Percentiles rank a stretch among this genome's conserved stretches.
Evolutionary conservation across 2,797 vertebrate genomes (phyloP).

Genomic region (Ptychobarbus kaznakovi): DNA sequence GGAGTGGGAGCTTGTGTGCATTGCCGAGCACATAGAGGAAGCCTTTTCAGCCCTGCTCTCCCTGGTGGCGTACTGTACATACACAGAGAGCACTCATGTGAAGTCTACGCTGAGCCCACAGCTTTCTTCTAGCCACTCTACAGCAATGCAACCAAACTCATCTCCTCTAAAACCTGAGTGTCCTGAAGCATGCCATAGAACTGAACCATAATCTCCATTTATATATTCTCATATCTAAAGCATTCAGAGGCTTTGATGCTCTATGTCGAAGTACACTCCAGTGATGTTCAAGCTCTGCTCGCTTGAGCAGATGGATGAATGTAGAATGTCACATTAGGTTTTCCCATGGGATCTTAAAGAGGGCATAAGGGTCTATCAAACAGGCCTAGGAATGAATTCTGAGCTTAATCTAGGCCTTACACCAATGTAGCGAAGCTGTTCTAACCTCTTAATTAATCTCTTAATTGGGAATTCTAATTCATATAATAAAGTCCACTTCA

Average conservation of each 20-base stretch:
- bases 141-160: background rate
- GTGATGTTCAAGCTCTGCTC: background rate
- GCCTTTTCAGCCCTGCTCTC: constrained; percentile 9
- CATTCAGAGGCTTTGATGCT: background rate
- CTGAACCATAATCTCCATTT: background rate
- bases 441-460: background rate
- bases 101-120: constrained; percentile 3
- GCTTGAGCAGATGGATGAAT: background rate
- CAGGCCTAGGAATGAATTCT: background rate
- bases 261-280: constrained; percentile 12
- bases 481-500: background rate
- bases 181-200: constrained; percentile 7
- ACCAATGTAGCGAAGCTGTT: background rate
- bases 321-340: background rate
- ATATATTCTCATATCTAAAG: background rate
- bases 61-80: constrained; percentile 16
- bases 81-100: constrained; percentile 34
- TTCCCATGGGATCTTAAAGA: background rate
- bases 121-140: constrained; percentile 7
- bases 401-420: background rate
- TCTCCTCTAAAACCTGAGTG: constrained; percentile 11
- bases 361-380: background rate
- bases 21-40: background rate
- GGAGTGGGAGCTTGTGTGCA: background rate
- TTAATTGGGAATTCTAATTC: background rate